Percentiles rank a stretch among this genome's conserved stretches.
Evolutionary conservation across 2,888 invertebrate species (phyloP).

Genomic region (Drosophila falleni): DNA sequence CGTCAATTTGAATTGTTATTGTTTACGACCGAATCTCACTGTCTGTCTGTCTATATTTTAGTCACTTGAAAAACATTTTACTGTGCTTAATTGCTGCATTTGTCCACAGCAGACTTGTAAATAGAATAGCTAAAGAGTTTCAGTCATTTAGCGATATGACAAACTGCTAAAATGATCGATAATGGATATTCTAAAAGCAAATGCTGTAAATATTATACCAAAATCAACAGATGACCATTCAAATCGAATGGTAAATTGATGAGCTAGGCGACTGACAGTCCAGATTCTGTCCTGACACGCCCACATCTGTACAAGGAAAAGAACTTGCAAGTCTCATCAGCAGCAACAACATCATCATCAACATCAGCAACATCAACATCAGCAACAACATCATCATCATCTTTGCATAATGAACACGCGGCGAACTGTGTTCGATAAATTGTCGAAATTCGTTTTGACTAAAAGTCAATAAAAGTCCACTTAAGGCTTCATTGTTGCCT

Average conservation of each 20-base stretch:
- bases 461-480: slow-evolving; percentile 81
- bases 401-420: slow-evolving; percentile 75
- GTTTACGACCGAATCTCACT: slow-evolving; percentile 38
- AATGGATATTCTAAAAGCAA: neutral
- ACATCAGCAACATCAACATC: slow-evolving; percentile 22
- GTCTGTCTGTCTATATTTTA: slow-evolving; percentile 26
- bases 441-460: slow-evolving; percentile 81
- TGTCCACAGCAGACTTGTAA: slow-evolving; percentile 31
- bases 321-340: slow-evolving; percentile 44
- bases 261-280: slow-evolving; percentile 73
- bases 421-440: slow-evolving; percentile 75
- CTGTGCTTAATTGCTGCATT: slow-evolving; percentile 52
- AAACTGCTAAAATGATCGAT: neutral
- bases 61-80: slow-evolving; percentile 43
- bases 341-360: slow-evolving; percentile 31
- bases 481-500: slow-evolving; percentile 79
- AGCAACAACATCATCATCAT: slow-evolving; percentile 20
- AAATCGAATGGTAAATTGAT: slow-evolving; percentile 79
- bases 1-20: slow-evolving; percentile 65
- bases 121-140: slow-evolving; percentile 14
- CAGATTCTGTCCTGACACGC: slow-evolving; percentile 46
- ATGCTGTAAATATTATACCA: neutral
- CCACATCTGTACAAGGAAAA: slow-evolving; percentile 25
- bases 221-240: slow-evolving; percentile 67
- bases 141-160: neutral